Percentiles rank a stretch among this genome's conserved stretches.
These are phyloP conservation scores for Eulithis prunata DNA, from an alignment of 2,888 invertebrate species.

Conservation along the genomic window DNA sequence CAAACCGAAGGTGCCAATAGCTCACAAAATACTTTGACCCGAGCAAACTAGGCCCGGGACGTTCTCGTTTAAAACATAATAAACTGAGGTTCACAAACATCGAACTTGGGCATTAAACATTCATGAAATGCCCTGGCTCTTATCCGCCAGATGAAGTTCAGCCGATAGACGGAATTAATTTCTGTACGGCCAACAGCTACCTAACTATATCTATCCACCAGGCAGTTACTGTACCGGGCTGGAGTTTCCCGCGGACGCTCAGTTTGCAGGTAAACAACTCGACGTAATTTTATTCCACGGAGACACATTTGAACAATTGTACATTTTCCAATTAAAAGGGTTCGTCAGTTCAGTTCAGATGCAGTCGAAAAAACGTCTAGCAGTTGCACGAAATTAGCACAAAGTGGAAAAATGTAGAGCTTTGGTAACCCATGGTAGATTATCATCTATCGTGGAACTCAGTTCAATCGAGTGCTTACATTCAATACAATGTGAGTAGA, in stretches of 20 bases:
- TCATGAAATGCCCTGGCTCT: slow-evolving; percentile 43
- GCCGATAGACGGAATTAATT: slow-evolving; percentile 45
- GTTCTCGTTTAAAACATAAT: slow-evolving; percentile 32
- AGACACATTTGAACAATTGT: slow-evolving; percentile 16
- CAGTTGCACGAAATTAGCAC: neutral
- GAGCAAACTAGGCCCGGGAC: slow-evolving; percentile 14
- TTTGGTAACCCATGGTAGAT: neutral
- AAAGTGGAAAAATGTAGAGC: neutral
- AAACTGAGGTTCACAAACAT: slow-evolving; percentile 37
- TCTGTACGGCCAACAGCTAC: slow-evolving; percentile 8
- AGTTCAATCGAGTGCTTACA: too few species aligned
- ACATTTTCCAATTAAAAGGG: slow-evolving; percentile 8
- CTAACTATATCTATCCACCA: neutral
- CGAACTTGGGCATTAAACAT: slow-evolving; percentile 42
- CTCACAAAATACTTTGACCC: slow-evolving; percentile 25
- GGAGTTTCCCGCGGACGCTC: slow-evolving; percentile 14
- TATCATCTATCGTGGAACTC: too few species aligned
- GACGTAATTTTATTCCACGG: slow-evolving; percentile 20
- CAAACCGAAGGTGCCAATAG: slow-evolving; percentile 9
- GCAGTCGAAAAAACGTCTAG: neutral
- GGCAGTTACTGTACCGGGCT: neutral
- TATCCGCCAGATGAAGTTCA: slow-evolving; percentile 44
- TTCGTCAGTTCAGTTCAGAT: neutral
- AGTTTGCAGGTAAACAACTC: slow-evolving; percentile 20
- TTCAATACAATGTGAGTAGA: too few species aligned